A percentile compares a stretch with the other conserved stretches of the same genome.
phyloP scores from a whole-genome alignment of 2,113 vertebrate genomes.

The Holacanthus passer region DNA sequence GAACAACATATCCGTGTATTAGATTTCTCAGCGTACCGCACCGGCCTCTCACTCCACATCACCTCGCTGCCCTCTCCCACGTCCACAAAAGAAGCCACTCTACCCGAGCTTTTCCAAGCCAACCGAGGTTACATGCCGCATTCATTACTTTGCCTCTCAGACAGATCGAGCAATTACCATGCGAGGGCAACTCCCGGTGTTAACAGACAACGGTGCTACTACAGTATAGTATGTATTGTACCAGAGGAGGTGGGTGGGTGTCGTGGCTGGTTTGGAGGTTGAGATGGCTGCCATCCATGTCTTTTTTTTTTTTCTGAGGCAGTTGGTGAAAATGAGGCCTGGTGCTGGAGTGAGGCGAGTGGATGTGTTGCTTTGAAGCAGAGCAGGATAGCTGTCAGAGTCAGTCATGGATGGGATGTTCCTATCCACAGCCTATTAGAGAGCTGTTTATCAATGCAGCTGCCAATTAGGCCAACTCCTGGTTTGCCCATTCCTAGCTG shows the following conservation, averaged over 20 bases:
- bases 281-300: slow-evolving; percentile 66
- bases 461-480: slow-evolving; percentile 68
- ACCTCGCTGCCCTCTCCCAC: slow-evolving; percentile 39
- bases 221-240: slow-evolving; percentile 20
- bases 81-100: slow-evolving; percentile 44
- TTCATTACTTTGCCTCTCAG: slow-evolving; percentile 28
- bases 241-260: slow-evolving; percentile 45
- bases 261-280: slow-evolving; percentile 44
- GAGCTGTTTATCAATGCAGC: slow-evolving; percentile 80
- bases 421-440: slow-evolving; percentile 77
- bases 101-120: slow-evolving; percentile 8
- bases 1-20: slow-evolving; percentile 54
- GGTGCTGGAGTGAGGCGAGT: slow-evolving; percentile 47
- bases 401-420: slow-evolving; percentile 80
- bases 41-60: slow-evolving; percentile 28
- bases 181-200: slow-evolving; percentile 35
- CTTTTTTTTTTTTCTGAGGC: slow-evolving; percentile 57
- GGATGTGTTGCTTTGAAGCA: slow-evolving; percentile 75
- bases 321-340: slow-evolving; percentile 71
- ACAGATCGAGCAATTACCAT: slow-evolving; percentile 41
- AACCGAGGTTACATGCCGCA: slow-evolving; percentile 15
- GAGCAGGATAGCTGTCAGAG: slow-evolving; percentile 75
- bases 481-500: slow-evolving; percentile 74
- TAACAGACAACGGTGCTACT: slow-evolving; percentile 33
- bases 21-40: slow-evolving; percentile 46